These are phyloP conservation scores for Mobula birostris DNA, from an alignment of 2,113 vertebrate species.

Conservation along the genomic window DNA sequence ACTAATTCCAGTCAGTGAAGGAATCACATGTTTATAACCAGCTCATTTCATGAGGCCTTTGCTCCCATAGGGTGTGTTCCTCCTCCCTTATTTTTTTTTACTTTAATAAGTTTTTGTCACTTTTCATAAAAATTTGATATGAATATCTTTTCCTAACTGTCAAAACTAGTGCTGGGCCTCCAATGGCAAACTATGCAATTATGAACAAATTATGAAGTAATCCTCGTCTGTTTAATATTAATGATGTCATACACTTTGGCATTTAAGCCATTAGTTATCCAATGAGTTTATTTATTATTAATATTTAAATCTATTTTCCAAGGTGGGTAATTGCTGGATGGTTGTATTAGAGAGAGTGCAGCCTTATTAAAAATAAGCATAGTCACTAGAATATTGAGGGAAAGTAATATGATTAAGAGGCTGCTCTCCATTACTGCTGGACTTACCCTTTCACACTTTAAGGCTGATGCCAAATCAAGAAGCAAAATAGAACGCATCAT, in stretches of 20 bases:
- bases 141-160: neutral
- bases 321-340: conserved; percentile 6
- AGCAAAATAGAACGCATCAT: neutral
- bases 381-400: neutral
- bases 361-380: conserved; percentile 1
- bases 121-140: neutral
- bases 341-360: neutral
- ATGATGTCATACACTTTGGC: conserved; percentile 20
- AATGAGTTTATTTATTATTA: conserved; percentile 38
- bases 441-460: neutral
- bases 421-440: neutral
- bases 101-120: neutral
- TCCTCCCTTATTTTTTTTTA: neutral
- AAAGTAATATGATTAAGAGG: neutral
- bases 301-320: conserved; percentile 37
- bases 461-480: neutral
- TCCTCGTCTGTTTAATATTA: conserved; percentile 20
- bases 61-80: neutral
- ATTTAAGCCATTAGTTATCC: conserved; percentile 34
- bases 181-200: neutral
- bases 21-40: neutral
- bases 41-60: neutral
- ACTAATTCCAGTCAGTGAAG: neutral
- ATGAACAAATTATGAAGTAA: conserved; percentile 29
- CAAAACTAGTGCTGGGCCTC: no score